Evolutionary conservation across 2,113 vertebrate species (phyloP), one percentile per base, ranked within the genome.

Genomic region (Euleptes europaea): DNA sequence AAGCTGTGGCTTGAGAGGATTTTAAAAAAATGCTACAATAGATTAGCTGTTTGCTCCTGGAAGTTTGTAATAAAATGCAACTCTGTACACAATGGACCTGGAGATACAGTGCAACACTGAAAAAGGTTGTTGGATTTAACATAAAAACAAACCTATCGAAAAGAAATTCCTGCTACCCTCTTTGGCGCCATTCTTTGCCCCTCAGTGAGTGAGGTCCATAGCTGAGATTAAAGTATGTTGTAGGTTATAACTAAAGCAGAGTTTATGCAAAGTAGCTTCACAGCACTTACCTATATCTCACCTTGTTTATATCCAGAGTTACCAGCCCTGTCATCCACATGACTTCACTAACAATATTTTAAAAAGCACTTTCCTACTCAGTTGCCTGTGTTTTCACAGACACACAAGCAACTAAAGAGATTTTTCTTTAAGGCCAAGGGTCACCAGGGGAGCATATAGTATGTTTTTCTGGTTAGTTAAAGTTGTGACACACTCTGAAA

Each of bases 381-480:
- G 70, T 5, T 65, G 1, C 1, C 44, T 88, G 17, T 60, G 5
- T 88, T 92, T 90, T 76, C 1, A 51, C 77, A 75, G 85, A 40
- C 8, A 14, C n/a, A 60, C 75, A 57, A 83, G 51, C 9, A 88
- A 31, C 0, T 23, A 10, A 82, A 87, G 35, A 84, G 8, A 17
- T 0, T 17, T 40, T n/a, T 4, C 71, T 17, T 4, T 69, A 31
- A 3, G 19, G 31, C 7, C 73, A 67, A 84, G 1, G 1, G 5
- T 85, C 9, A 89, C 3, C 15, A 77, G 60, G 51, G 88, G 75
- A 79, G n/a, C 10, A 57, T 78, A 69, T 72, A 67, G 9, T 72
- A 13, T 79, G 1, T 83, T 84, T 76, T 33, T 87, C 2, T 31
- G 26, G 2, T 83, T 93, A 67, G 44, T 71, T 83, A 60, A 90